Evolutionary conservation across 37 sponge, comb jelly and placozoan genomes (phyloP).

Genomic region (Aplysina aerophoba): DNA sequence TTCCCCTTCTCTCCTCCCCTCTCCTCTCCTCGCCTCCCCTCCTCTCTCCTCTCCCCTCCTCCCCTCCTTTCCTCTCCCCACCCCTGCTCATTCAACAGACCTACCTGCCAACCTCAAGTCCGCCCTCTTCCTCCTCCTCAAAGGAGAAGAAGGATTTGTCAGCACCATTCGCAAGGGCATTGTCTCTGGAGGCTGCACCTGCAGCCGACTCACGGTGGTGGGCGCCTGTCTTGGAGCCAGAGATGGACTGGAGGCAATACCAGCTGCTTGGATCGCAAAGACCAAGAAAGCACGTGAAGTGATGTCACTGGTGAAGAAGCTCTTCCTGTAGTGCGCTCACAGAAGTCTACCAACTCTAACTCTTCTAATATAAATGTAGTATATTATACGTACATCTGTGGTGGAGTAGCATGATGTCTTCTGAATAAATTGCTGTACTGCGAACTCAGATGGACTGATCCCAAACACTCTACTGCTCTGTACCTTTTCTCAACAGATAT

Average conservation of each 20-base stretch:
- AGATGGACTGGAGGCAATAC: constrained; percentile 71
- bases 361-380: too few relatives aligned
- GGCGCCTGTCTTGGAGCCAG: constrained; percentile 82
- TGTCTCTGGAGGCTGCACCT: constrained; percentile 62
- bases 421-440: too few relatives aligned
- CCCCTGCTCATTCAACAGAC: constrained; percentile 24
- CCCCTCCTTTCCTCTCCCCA: not conserved
- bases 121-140: constrained; percentile 45
- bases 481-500: too few relatives aligned
- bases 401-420: too few relatives aligned
- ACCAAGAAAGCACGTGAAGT: constrained; percentile 16
- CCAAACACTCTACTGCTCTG: too few relatives aligned
- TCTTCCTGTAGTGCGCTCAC: not conserved
- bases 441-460: too few relatives aligned
- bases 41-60: too few relatives aligned
- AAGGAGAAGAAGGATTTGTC: constrained; percentile 40
- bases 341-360: too few relatives aligned
- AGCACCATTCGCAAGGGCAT: constrained; percentile 44
- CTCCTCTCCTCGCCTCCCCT: too few relatives aligned
- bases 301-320: not conserved
- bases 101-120: constrained; percentile 69
- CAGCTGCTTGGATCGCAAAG: constrained; percentile 65
- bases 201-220: constrained; percentile 48
- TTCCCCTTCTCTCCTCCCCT: too few relatives aligned
- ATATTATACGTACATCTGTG: too few relatives aligned